Conservation (phyloP, 2,888 invertebrate genomes). For the Cheilosia scutellata region DNA sequence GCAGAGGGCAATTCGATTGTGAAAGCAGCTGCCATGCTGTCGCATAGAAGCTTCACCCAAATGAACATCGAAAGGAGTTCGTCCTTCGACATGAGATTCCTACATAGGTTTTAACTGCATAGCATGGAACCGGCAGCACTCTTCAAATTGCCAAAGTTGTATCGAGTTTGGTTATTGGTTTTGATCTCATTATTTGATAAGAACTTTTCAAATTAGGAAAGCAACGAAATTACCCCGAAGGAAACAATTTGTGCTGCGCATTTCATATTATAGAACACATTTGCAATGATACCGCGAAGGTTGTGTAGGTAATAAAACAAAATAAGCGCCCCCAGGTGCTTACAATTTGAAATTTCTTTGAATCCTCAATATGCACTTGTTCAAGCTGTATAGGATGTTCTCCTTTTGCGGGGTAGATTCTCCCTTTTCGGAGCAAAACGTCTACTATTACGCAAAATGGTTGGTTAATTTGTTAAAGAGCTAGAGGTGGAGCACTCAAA, state of each 20-base stretch:
- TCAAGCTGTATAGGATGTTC: background rate
- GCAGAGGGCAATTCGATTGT: conserved; percentile 45
- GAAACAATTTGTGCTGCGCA: conserved; percentile 1
- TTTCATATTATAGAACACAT: background rate
- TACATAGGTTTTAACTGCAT: background rate
- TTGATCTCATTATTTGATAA: conserved; percentile 75
- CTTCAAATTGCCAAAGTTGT: conserved; percentile 54
- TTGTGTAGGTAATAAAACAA: background rate
- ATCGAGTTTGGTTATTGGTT: conserved; percentile 63
- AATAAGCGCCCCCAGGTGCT: background rate
- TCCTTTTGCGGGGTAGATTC: too few relatives aligned
- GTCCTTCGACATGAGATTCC: conserved; percentile 23
- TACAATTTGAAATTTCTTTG: background rate
- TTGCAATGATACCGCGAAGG: background rate
- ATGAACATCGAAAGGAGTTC: conserved; percentile 41
- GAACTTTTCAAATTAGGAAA: conserved; percentile 62
- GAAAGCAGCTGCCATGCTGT: conserved; percentile 47
- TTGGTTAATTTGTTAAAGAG: too few relatives aligned
- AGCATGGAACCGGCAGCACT: conserved; percentile 5
- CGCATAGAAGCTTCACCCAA: conserved; percentile 41
- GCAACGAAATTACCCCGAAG: background rate
- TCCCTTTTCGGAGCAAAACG: too few relatives aligned
- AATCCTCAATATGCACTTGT: too few relatives aligned
- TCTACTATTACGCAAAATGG: too few relatives aligned
- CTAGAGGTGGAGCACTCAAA: too few relatives aligned